Percentiles rank a stretch among this genome's conserved stretches.
Evolutionary conservation across 2,888 invertebrate genomes (phyloP).

Genomic region (Platerodrilus igneus): DNA sequence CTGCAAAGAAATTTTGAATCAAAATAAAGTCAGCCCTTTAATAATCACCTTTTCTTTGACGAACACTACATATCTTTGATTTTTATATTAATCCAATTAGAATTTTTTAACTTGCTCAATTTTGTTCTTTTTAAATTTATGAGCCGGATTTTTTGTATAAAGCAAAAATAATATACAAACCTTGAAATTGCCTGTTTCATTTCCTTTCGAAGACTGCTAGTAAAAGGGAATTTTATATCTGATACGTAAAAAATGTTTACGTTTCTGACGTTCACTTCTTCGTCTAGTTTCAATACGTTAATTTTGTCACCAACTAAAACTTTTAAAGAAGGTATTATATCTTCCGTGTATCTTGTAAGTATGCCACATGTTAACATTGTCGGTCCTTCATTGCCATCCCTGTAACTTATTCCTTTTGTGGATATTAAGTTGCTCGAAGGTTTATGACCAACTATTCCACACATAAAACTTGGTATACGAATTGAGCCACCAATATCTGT

Average conservation of each 20-base stretch:
- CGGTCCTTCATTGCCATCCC: conserved; percentile 62
- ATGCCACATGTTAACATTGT: conserved; percentile 85
- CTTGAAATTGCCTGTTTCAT: conserved; percentile 60
- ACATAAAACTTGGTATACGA: conserved; percentile 86
- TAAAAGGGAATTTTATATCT: conserved; percentile 65
- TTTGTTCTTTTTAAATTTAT: conserved; percentile 1
- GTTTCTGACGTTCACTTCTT: conserved; percentile 58
- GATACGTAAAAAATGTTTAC: conserved; percentile 74
- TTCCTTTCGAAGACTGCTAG: conserved; percentile 66
- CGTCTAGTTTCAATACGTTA: conserved; percentile 55
- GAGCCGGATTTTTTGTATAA: neutral
- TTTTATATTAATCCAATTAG: too few species aligned
- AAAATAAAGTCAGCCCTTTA: too few species aligned
- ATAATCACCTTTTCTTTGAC: too few species aligned
- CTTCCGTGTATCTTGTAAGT: conserved; percentile 70
- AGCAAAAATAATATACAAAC: conserved; percentile 39
- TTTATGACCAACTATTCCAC: conserved; percentile 84
- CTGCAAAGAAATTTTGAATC: too few species aligned
- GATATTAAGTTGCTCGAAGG: conserved; percentile 54
- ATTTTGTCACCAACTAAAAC: conserved; percentile 56
- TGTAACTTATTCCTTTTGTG: conserved; percentile 59
- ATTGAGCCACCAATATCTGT: conserved; percentile 97
- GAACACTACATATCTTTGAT: too few species aligned
- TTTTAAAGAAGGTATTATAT: conserved; percentile 73
- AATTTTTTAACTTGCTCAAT: too few species aligned